phyloP scores from a whole-genome alignment of 2,888 invertebrate genomes.

The Drepana falcataria region DNA sequence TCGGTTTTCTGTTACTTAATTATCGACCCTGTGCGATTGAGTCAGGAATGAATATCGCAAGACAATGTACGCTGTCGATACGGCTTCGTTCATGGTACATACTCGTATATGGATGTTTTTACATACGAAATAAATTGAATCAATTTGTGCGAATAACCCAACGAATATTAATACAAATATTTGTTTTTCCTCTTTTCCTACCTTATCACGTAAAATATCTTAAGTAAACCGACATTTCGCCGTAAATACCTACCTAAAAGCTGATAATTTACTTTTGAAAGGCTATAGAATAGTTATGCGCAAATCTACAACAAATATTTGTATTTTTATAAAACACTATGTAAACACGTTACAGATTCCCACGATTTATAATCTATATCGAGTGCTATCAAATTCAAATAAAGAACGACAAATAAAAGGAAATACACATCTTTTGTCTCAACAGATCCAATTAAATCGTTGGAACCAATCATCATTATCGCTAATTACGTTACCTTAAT shows the following conservation, averaged over 20 bases:
- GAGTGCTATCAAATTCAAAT: constrained; percentile 1
- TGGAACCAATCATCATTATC: background rate
- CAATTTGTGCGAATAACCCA: too few relatives aligned
- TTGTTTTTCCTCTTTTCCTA: background rate
- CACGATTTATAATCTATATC: constrained; percentile 10
- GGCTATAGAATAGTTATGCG: constrained; percentile 8
- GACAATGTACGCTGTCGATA: too few relatives aligned
- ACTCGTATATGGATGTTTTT: too few relatives aligned
- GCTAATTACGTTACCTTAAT: background rate
- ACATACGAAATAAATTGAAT: too few relatives aligned
- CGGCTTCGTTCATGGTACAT: too few relatives aligned
- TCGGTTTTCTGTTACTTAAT: too few relatives aligned
- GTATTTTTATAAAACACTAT: constrained; percentile 20
- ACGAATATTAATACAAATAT: background rate
- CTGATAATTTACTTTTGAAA: constrained; percentile 7
- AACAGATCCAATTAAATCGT: background rate
- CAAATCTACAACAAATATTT: constrained; percentile 21
- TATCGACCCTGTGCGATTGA: too few relatives aligned
- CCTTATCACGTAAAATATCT: background rate
- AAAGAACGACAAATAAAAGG: background rate
- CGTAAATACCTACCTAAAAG: constrained; percentile 8
- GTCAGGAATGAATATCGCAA: too few relatives aligned
- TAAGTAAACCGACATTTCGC: background rate
- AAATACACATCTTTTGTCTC: background rate
- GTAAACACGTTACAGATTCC: constrained; percentile 13